Evolutionary conservation across 2,113 vertebrate genomes (phyloP).

Genomic region (Ictidomys tridecemlineatus): DNA sequence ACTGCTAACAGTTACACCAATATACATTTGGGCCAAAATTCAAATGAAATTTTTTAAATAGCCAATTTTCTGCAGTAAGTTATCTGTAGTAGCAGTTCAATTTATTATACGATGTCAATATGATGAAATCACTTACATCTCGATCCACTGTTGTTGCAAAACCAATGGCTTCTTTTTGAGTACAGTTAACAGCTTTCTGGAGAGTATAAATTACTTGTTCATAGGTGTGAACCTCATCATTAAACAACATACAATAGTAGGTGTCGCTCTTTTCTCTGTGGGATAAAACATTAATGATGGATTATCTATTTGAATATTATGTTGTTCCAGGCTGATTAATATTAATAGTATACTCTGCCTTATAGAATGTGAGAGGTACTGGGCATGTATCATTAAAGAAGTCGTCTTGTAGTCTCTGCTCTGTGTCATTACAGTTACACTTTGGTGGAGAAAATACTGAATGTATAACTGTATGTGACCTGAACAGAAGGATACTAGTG

Average conservation of each 20-base stretch:
- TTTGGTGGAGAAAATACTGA: not conserved
- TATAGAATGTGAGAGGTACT: not conserved
- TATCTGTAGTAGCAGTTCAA: conserved; percentile 13
- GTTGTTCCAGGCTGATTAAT: conserved; percentile 32
- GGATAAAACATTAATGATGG: conserved; percentile 61
- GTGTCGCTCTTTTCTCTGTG: conserved; percentile 93
- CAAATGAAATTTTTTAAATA: not conserved
- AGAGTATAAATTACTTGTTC: conserved; percentile 99
- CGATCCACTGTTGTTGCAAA: conserved; percentile 98
- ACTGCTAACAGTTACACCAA: not conserved
- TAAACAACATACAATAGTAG: conserved; percentile 99
- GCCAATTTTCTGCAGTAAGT: not conserved
- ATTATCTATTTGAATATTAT: not conserved
- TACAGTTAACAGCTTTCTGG: conserved; percentile 98
- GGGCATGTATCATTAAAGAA: not conserved
- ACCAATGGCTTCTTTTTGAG: conserved; percentile 97
- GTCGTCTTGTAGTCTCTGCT: not conserved
- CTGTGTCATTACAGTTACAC: not conserved
- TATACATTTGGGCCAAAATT: conserved; percentile 13
- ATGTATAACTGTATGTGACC: not conserved
- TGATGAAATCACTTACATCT: conserved; percentile 92
- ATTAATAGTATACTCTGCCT: not conserved
- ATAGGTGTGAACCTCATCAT: conserved; percentile 99
- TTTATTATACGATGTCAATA: conserved; percentile 3
- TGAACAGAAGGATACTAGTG: not conserved